A percentile compares a stretch with the other conserved stretches of the same genome.
These are phyloP conservation scores for Ptychoptera contaminata DNA, from an alignment of 2,888 invertebrate genomes.

Conservation along the genomic window DNA sequence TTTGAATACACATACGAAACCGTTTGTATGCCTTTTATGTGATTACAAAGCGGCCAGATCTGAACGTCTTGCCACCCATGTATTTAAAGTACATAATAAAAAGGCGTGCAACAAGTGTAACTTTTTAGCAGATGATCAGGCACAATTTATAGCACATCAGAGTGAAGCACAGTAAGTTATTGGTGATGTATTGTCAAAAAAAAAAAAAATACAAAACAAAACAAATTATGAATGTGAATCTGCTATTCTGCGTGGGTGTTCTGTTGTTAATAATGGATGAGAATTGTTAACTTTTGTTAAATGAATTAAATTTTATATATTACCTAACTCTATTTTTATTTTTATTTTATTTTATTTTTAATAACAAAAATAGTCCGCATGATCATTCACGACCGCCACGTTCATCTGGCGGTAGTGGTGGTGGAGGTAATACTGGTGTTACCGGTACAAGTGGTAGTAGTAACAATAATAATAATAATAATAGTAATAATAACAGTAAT, in stretches of 20 bases:
- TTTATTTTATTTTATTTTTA: too few species aligned
- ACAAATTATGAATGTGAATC: too few species aligned
- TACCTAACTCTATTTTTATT: too few species aligned
- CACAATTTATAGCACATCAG: constrained; percentile 63
- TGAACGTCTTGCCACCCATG: constrained; percentile 77
- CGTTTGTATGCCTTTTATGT: constrained; percentile 77
- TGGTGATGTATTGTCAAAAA: neutral
- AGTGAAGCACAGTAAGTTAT: constrained; percentile 56
- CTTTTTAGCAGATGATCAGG: constrained; percentile 70
- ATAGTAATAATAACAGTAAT: constrained; percentile 1
- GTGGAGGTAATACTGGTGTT: too few species aligned
- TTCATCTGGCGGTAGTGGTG: neutral
- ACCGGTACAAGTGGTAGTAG: too few species aligned
- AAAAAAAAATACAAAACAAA: too few species aligned
- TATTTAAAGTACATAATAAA: constrained; percentile 82
- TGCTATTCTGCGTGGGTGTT: too few species aligned
- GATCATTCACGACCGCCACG: neutral
- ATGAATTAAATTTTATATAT: too few species aligned
- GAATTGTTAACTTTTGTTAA: too few species aligned
- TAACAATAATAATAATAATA: too few species aligned
- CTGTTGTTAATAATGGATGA: too few species aligned
- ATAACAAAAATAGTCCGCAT: neutral
- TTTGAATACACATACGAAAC: constrained; percentile 83
- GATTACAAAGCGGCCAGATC: constrained; percentile 88
- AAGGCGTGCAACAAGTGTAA: constrained; percentile 78